A percentile compares a stretch with the other conserved stretches of the same genome.
Conservation (phyloP, 2,888 invertebrate genomes). For the Rhagonycha lutea region DNA sequence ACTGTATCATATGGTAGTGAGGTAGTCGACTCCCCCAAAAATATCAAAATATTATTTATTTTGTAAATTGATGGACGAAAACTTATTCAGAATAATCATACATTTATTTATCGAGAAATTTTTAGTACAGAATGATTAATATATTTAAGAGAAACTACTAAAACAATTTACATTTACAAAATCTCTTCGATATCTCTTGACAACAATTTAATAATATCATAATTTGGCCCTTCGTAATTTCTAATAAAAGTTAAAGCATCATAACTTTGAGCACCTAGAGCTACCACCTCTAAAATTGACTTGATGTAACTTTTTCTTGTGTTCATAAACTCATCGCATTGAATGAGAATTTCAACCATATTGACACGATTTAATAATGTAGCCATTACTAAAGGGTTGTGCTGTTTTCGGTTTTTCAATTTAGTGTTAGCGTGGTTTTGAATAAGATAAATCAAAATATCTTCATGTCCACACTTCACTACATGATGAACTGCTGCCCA, state of each 20-base stretch:
- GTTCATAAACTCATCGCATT: not conserved
- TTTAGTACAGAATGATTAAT: not conserved
- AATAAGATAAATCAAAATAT: not conserved
- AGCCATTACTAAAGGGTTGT: not conserved
- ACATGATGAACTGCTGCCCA: not conserved
- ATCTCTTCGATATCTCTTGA: not conserved
- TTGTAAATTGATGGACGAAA: too few species aligned
- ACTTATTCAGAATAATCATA: too few species aligned
- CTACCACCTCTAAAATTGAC: not conserved
- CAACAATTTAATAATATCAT: not conserved
- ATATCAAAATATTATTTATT: too few species aligned
- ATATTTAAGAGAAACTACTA: not conserved
- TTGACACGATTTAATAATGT: not conserved
- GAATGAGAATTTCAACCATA: not conserved
- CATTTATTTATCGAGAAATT: not conserved
- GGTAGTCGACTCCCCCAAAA: too few species aligned
- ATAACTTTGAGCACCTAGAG: not conserved
- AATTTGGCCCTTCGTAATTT: not conserved
- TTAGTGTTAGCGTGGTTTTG: not conserved
- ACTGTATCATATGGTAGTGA: too few species aligned
- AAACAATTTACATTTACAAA: not conserved
- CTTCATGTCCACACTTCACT: not conserved
- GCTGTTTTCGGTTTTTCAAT: accelerated
- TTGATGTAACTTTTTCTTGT: not conserved
- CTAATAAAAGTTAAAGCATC: not conserved